phyloP scores from a whole-genome alignment of 2,888 invertebrate genomes.

The Tachystola acroxantha region DNA sequence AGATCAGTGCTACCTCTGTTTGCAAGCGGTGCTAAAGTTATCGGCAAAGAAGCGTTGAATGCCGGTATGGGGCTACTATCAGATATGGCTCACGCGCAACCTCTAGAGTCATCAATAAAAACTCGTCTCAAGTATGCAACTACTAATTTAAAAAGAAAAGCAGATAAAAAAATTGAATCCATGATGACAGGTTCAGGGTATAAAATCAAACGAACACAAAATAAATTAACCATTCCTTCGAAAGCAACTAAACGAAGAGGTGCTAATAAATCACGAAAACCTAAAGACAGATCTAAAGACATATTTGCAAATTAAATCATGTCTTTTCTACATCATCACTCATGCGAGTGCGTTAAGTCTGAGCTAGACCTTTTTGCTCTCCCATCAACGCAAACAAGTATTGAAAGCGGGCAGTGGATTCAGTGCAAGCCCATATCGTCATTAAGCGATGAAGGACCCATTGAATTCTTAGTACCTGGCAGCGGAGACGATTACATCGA shows the following conservation, averaged over 20 bases:
- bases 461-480: slow-evolving; percentile 27
- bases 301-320: slow-evolving; percentile 19
- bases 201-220: slow-evolving; percentile 11
- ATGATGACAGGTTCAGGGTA: slow-evolving; percentile 23
- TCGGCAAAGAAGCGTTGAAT: slow-evolving; percentile 24
- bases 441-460: slow-evolving; percentile 25
- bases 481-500: slow-evolving; percentile 28
- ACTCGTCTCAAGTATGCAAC: slow-evolving; percentile 13
- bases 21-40: slow-evolving; percentile 19
- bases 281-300: slow-evolving; percentile 6
- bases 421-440: slow-evolving; percentile 27
- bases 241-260: background rate
- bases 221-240: background rate
- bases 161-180: slow-evolving; percentile 17
- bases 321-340: slow-evolving; percentile 24
- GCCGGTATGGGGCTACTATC: slow-evolving; percentile 21
- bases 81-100: slow-evolving; percentile 17
- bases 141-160: slow-evolving; percentile 20
- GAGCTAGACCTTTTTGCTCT: slow-evolving; percentile 27
- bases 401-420: slow-evolving; percentile 22
- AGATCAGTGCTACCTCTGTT: slow-evolving; percentile 22
- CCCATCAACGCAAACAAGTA: slow-evolving; percentile 23
- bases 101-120: slow-evolving; percentile 12
- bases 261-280: slow-evolving; percentile 3
- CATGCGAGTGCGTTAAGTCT: slow-evolving; percentile 26